Base-by-base conservation (phyloP, 2,797 vertebrate genomes). In the Pseudocheirus occidentalis region DNA sequence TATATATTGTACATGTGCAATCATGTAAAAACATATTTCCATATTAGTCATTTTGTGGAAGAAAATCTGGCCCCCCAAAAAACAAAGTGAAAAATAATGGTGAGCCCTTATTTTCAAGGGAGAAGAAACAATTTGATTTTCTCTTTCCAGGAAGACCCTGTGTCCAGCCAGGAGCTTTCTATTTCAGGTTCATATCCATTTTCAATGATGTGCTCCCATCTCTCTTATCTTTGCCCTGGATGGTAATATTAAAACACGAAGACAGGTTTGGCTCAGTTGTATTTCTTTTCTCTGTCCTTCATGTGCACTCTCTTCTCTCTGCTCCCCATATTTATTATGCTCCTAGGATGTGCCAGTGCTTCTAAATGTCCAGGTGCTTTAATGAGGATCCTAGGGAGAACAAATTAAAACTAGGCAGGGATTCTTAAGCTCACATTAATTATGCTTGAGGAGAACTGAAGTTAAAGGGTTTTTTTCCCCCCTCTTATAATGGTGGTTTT, bases 121-220 rank as follows among this genome's bases (percentile, higher is more conserved):
- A 62, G 5, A 94, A 56, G 53, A 94, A 46, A 55, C 66, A 92
- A 81, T 54, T 29, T 89, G 11, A 7, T 55, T 90, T 90, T 55
- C 90, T 90, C 46, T 95, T 97, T 95, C 14, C 5, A 89, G 92
- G 40, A 95, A 94, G 28, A 89, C n/a, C 11, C 21, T 81, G 7
- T 87, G 73, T 56, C 29, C 11, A 52, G 27, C 29, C 11, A 52
- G 27, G 46, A 54, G 28, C 12, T 27, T 95, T 92, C 24, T 90
- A 31, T 94, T 90, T 95, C 66, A 52, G 92, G 91, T 93, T 96
- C 55, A n/a, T 40, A 40, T 73, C 16, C 66, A 40, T 73, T 73
- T 73, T 73, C 7, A 11, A 28, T 54, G 92, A 34, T 93, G 52
- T 91, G 46, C 55, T 46, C 66, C 95, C 55, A 66, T 66, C 57